Evolutionary conservation across 2,113 vertebrate genomes (phyloP).

Genomic region (Apistogramma diplotaenia): DNA sequence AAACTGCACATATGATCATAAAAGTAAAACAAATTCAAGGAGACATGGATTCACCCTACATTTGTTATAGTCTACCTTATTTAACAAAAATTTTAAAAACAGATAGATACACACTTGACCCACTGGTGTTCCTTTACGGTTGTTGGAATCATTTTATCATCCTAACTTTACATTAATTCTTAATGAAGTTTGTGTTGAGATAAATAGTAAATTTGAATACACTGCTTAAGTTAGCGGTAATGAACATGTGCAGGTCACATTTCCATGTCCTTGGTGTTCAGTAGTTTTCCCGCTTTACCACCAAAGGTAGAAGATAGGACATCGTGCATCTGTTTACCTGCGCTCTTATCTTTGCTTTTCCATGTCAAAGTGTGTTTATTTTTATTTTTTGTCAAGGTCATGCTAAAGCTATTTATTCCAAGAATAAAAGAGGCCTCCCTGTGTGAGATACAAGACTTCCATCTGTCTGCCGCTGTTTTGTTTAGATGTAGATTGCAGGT

Average conservation of each 20-base stretch:
- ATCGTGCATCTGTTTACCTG: constrained; percentile 70
- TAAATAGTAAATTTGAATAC: neutral
- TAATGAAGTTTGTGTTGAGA: neutral
- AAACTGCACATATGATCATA: neutral
- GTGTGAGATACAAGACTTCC: neutral
- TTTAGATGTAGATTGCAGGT: neutral
- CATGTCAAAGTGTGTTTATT: constrained; percentile 77
- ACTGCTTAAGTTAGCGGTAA: neutral
- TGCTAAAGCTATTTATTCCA: neutral
- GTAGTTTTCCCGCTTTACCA: neutral
- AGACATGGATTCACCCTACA: neutral
- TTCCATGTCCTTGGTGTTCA: constrained; percentile 73
- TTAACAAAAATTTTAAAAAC: neutral
- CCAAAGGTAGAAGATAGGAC: constrained; percentile 80
- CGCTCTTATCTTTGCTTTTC: constrained; percentile 85
- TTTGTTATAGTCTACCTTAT: neutral
- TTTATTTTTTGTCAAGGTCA: constrained; percentile 87
- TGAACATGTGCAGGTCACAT: constrained; percentile 80
- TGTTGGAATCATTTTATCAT: neutral
- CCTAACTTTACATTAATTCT: neutral
- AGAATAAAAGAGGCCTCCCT: neutral
- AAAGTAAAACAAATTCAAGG: neutral
- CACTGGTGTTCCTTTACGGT: neutral
- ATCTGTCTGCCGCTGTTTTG: neutral
- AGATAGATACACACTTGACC: neutral